A percentile compares a stretch with the other conserved stretches of the same genome.
phyloP scores from a whole-genome alignment of 2,113 vertebrate genomes.

The Isichthys henryi region DNA sequence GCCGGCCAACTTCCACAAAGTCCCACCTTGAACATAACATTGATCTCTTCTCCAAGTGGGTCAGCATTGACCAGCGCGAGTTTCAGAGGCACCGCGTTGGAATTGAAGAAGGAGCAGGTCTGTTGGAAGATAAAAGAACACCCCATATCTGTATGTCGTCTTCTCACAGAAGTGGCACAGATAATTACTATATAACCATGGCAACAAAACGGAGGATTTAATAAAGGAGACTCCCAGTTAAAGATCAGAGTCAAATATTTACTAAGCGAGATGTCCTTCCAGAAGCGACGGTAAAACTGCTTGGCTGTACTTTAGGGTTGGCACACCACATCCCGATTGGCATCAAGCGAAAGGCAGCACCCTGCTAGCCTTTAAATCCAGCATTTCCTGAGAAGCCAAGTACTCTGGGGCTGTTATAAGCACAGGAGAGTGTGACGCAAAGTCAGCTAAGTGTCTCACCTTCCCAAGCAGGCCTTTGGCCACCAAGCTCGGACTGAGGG shows the following conservation, averaged over 20 bases:
- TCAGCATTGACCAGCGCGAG: conserved; percentile 85
- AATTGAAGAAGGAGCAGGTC: conserved; percentile 98
- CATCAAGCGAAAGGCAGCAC: not conserved
- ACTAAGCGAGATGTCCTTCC: not conserved
- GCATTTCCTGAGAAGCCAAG: not conserved
- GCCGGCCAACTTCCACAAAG: not conserved
- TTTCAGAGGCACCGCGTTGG: conserved; percentile 91
- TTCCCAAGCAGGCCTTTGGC: conserved; percentile 90
- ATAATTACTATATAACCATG: not conserved
- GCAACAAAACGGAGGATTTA: not conserved
- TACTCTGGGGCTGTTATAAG: not conserved
- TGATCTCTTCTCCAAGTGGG: conserved; percentile 91
- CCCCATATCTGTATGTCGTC: not conserved
- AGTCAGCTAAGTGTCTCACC: conserved; percentile 51
- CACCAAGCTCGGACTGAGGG: conserved; percentile 86
- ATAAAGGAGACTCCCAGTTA: not conserved
- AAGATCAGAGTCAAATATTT: not conserved
- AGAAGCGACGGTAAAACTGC: not conserved
- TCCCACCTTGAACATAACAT: conserved; percentile 96
- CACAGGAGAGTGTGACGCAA: not conserved
- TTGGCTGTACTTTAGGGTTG: not conserved
- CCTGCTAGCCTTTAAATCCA: not conserved
- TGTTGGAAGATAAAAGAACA: conserved; percentile 41
- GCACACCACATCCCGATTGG: not conserved
- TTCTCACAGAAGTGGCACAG: not conserved